These are phyloP conservation scores for Macroteleia sp. DNA, from an alignment of 2,888 invertebrate genomes.

Conservation along the genomic window DNA sequence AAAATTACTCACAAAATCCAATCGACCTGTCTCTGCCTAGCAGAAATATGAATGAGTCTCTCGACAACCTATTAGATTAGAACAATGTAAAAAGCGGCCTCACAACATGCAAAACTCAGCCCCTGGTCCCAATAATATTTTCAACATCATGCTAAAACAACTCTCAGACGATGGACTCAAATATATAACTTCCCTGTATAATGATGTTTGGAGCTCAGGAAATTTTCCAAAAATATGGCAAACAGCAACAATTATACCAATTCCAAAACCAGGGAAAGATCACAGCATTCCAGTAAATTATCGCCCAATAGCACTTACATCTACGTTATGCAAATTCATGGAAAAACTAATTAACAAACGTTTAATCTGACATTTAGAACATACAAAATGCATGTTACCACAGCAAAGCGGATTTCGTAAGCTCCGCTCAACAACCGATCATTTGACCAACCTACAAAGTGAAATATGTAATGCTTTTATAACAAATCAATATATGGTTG, in stretches of 20 bases:
- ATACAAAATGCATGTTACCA: constrained; percentile 2
- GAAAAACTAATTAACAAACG: constrained; percentile 41
- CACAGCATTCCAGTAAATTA: background rate
- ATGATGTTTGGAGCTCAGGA: background rate
- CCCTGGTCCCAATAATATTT: constrained; percentile 57
- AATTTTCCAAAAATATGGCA: constrained; percentile 23
- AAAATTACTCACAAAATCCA: no score
- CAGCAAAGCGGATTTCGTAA: constrained; percentile 22
- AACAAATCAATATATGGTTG: constrained; percentile 51
- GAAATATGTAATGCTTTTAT: constrained; percentile 27
- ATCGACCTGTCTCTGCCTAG: background rate
- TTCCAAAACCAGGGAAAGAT: constrained; percentile 11
- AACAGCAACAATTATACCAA: constrained; percentile 30
- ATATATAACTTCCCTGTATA: background rate
- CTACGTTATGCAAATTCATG: constrained; percentile 7
- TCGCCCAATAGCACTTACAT: constrained; percentile 15
- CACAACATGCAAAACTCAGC: background rate
- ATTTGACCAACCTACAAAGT: background rate
- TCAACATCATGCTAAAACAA: constrained; percentile 37
- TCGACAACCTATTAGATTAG: background rate
- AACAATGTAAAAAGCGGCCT: background rate
- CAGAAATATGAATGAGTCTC: background rate
- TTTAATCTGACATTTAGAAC: constrained; percentile 22
- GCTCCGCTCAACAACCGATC: constrained; percentile 2
- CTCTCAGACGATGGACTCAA: constrained; percentile 12